Conservation (phyloP, 2,888 invertebrate species). For the Tipula helvola region DNA sequence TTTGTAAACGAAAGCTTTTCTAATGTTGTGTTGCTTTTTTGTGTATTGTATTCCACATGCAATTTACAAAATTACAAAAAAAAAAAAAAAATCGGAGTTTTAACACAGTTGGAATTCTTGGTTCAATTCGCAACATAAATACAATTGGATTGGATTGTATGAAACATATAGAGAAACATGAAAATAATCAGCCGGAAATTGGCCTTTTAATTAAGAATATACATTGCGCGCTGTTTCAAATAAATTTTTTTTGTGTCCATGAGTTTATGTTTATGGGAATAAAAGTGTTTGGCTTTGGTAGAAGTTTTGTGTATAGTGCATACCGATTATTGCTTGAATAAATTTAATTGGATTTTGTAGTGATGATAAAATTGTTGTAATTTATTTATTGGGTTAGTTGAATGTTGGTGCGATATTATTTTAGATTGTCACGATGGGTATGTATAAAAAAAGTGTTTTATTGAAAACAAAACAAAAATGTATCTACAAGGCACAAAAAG, state of each 20-base stretch:
- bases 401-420: neutral
- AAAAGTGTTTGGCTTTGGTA: neutral
- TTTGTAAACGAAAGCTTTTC: neutral
- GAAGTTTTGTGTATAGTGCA: neutral
- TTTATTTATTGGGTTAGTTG: neutral
- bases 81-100: neutral
- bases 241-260: neutral
- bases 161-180: neutral
- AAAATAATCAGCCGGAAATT: neutral
- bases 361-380: neutral
- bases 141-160: neutral
- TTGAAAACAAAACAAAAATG: too few species aligned
- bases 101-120: neutral
- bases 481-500: too few species aligned
- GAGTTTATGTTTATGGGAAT: neutral
- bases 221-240: neutral
- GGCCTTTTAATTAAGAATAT: neutral
- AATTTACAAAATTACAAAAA: neutral
- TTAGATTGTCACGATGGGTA: neutral
- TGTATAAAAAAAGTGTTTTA: neutral
- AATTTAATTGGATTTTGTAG: neutral
- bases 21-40: neutral
- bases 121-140: neutral
- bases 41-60: neutral
- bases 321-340: neutral